Evolutionary conservation across 2,888 invertebrate species (phyloP).

Genomic region (Parnassius glacialis): DNA sequence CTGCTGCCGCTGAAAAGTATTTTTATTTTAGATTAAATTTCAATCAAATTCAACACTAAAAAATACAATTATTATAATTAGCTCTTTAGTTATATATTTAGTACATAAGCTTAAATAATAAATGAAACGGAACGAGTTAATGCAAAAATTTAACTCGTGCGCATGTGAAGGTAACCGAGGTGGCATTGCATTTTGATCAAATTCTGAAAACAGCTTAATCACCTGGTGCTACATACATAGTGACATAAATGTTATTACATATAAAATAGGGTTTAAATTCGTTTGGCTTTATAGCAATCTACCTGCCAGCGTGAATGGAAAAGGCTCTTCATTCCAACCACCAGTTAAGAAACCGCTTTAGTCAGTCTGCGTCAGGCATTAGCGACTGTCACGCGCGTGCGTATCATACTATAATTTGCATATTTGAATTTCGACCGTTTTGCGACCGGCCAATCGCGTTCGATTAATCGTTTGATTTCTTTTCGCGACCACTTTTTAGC

Average conservation of each 20-base stretch:
- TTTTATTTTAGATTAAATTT: too few relatives aligned
- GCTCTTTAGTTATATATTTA: too few relatives aligned
- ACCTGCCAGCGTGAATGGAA: constrained; percentile 68
- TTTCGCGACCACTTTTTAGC: constrained; percentile 58
- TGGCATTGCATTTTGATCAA: constrained; percentile 46
- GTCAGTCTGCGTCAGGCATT: constrained; percentile 61
- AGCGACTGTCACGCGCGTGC: constrained; percentile 58
- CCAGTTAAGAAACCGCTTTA: constrained; percentile 70
- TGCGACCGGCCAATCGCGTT: constrained; percentile 63
- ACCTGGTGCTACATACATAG: constrained; percentile 14
- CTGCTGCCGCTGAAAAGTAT: too few relatives aligned
- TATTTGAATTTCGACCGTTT: constrained; percentile 67
- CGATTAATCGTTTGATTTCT: constrained; percentile 65
- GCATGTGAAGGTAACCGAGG: constrained; percentile 75
- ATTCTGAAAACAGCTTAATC: constrained; percentile 39
- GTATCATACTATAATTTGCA: constrained; percentile 48
- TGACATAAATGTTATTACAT: constrained; percentile 29
- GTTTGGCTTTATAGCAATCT: constrained; percentile 37
- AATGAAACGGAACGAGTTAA: constrained; percentile 50
- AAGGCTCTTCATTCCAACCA: constrained; percentile 62
- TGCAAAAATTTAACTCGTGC: constrained; percentile 71
- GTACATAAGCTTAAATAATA: constrained; percentile 32
- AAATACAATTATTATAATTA: too few relatives aligned
- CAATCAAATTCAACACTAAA: too few relatives aligned
- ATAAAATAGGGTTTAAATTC: constrained; percentile 32